Base-by-base conservation (phyloP, 2,888 invertebrate species). In the Sesia bembeciformis region DNA sequence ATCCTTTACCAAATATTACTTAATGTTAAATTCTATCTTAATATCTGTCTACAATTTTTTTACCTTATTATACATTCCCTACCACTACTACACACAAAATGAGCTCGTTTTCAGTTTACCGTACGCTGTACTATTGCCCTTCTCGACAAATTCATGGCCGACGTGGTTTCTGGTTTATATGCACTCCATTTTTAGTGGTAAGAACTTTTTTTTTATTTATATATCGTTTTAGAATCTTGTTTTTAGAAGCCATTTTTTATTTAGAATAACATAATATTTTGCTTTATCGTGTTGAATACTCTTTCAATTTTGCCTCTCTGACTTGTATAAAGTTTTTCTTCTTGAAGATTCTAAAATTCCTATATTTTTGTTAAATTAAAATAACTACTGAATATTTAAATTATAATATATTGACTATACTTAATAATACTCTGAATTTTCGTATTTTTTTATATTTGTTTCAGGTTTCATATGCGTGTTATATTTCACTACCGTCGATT, bases 41-140 rank as follows among this genome's bases (percentile, higher is more conserved):
- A 80, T 86, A 53, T 67, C 70, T 5, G 76, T 86, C 4, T 87
- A 86, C 56, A 84, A 79, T 58, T 86, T 86, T 62, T 74, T 76
- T 0, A 64, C 80, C 1, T 63, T 74, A 2, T 40, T 79, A 40
- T 56, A 83, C 0, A 82, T 85, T 39, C 43, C 67, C 3, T 77
- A 74, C 57, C 55, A 66, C 59, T 86, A 79, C 59, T 49, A 72
- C 0, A 62, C 55, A 4, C 70, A 62, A 8, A 60, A 66, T 3
- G 60, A 72, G 51, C 56, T 81, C 3, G 53, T 62, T 0, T 84
- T 67, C 56, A 57, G 60, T 23, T 60, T 86, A 40, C 84, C 87
- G 0, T 87, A 76, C 58, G 72, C 78, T 0, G 62, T 86, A 1
- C 53, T 78, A 5, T 55, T 84, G 6, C 87, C 87, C 4, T 83